Conservation (phyloP, 1,140 invertebrate species). For the Lerema accius region DNA sequence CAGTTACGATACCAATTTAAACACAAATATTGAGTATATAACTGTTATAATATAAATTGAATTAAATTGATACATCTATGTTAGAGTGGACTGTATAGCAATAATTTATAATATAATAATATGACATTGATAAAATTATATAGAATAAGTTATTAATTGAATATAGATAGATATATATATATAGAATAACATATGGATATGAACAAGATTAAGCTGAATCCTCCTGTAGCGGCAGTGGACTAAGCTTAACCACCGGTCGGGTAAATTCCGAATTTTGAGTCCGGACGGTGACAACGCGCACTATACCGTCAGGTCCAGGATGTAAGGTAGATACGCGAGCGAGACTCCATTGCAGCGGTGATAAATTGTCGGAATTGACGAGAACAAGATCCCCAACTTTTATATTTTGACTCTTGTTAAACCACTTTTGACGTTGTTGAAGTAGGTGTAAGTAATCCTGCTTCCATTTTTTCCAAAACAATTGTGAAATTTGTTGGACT, state of each 20-base stretch:
- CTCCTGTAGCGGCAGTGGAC: too few species aligned
- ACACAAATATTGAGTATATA: neutral
- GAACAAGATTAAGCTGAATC: too few species aligned
- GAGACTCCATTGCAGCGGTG: neutral
- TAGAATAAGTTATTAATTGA: too few species aligned
- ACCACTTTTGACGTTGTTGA: constrained; percentile 3
- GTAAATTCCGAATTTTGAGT: neutral
- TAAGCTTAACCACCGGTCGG: neutral
- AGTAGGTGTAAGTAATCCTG: neutral
- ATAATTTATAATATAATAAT: too few species aligned
- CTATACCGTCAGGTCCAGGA: constrained; percentile 7
- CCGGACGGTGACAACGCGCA: neutral
- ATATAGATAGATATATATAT: too few species aligned
- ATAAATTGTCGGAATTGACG: neutral
- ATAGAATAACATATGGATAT: too few species aligned
- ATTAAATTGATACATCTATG: neutral
- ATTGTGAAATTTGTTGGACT: neutral
- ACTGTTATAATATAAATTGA: neutral
- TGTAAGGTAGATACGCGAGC: neutral
- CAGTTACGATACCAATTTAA: constrained; percentile 2
- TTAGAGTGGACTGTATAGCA: neutral
- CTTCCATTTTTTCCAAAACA: constrained; percentile 6
- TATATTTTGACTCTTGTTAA: neutral
- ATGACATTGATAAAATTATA: too few species aligned
- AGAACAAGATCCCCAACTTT: constrained; percentile 19